A percentile compares a stretch with the other conserved stretches of the same genome.
phyloP scores from a whole-genome alignment of 2,113 vertebrate species.

The Apodemus sylvaticus region DNA sequence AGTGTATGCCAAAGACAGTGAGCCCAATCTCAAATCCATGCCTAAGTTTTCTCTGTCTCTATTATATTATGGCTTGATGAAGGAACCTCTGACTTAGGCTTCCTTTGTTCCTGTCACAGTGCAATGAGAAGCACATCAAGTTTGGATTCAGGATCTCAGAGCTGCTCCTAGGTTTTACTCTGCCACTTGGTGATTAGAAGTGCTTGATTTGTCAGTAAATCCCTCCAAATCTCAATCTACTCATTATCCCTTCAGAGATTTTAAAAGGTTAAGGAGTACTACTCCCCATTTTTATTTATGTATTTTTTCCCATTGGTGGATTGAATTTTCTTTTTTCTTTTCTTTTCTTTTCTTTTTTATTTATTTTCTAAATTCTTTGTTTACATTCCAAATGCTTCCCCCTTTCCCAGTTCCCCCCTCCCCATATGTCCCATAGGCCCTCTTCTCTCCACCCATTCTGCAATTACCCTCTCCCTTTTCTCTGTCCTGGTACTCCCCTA shows the following conservation, averaged over 20 bases:
- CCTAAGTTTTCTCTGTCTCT: background rate
- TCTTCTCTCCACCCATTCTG: too few species aligned
- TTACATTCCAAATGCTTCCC: too few species aligned
- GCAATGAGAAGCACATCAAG: accelerated
- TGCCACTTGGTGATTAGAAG: background rate
- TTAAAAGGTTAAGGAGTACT: background rate
- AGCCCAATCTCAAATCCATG: background rate
- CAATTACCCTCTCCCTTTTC: too few species aligned
- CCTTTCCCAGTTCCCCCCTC: too few species aligned
- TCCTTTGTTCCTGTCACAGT: background rate
- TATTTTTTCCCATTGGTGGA: too few species aligned
- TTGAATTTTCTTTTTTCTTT: too few species aligned
- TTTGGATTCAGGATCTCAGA: background rate
- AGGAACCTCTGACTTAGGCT: background rate
- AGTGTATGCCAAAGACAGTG: background rate
- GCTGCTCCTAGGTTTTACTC: background rate
- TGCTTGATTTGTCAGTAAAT: background rate
- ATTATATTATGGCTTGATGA: background rate
- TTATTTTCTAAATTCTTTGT: too few species aligned
- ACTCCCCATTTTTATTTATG: background rate
- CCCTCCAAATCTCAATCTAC: background rate
- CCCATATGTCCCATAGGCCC: too few species aligned
- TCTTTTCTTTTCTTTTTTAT: too few species aligned
- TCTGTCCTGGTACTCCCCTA: too few species aligned
- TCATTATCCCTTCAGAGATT: background rate